Base-by-base conservation (phyloP, 1,140 invertebrate genomes). In the Bombus vancouverensis region DNA sequence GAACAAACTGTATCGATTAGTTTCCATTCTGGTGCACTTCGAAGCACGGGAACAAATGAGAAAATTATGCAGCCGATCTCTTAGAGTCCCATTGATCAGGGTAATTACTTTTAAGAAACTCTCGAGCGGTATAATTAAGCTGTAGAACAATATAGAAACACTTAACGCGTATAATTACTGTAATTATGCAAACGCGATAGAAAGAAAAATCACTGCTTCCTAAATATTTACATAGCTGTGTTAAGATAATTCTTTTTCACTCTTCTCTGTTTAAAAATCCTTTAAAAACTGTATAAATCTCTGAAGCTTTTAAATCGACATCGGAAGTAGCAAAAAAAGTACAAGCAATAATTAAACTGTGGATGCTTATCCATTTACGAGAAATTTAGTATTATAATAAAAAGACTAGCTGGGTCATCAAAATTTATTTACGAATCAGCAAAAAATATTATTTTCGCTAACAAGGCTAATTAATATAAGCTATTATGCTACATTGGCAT, bases 41-140 rank as follows among this genome's bases (percentile, higher is more conserved):
- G 18, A 22, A n/a, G 15, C 5, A 53, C 18, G 13, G 18, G 28
- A 44, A 13, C 71, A 32, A 71, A 39, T 32, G 25, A 71, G 44
- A 53, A 32, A 74, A 53, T 53, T 74, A 34, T 53, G 32, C 73
- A n/a, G 42, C 34, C 32, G 44, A 74, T 74, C 44, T 32, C 32
- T 47, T 25, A 32, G 2, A 10, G 6, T 13, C 0, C 32, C n/a
- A 74, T 53, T 34, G 73, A 74, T 74, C 32, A 74, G 42, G 5
- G 73, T 74, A 74, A 74, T 74, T 74, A 74, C 42, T 25, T 44
- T 74, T 53, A 34, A 25, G n/a, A 53, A 74, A 74, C 42, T 53
- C 15, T 25, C 9, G 28, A 10, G 15, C 9, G 15, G 28, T 53
- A 22, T 32, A 74, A 74, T 47, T 12, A 53, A 34, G 10, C n/a